phyloP scores from a whole-genome alignment of 2,888 invertebrate species.

The Coelogynopora nodosa region DNA sequence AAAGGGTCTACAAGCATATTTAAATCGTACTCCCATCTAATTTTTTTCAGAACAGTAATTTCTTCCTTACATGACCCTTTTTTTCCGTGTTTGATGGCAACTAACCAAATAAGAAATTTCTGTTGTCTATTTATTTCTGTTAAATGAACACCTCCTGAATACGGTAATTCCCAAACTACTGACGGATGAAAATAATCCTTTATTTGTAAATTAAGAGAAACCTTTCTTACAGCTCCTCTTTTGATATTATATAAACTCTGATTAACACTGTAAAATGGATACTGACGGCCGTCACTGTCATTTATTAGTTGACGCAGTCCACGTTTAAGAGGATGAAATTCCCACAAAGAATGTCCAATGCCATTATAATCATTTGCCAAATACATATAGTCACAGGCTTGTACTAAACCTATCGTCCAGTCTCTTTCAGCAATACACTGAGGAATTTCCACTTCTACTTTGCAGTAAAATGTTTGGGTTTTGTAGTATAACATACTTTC shows the following conservation, averaged over 20 bases:
- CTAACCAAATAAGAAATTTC: constrained; percentile 46
- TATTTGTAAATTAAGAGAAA: constrained; percentile 41
- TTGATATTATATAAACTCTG: constrained; percentile 45
- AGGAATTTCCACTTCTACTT: constrained; percentile 45
- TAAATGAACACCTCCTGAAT: constrained; percentile 43
- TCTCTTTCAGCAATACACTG: constrained; percentile 42
- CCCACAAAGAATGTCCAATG: constrained; percentile 44
- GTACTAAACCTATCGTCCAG: constrained; percentile 47
- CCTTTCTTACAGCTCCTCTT: constrained; percentile 43
- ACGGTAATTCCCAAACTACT: constrained; percentile 47
- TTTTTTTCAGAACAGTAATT: constrained; percentile 42
- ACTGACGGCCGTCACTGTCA: constrained; percentile 45
- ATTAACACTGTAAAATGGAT: constrained; percentile 47
- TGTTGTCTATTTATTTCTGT: constrained; percentile 44
- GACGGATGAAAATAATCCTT: constrained; percentile 47
- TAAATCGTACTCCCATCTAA: constrained; percentile 45
- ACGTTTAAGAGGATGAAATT: constrained; percentile 46
- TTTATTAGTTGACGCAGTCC: constrained; percentile 44
- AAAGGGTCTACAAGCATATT: constrained; percentile 44
- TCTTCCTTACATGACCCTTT: constrained; percentile 36
- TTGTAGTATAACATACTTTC: constrained; percentile 46
- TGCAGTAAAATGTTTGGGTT: constrained; percentile 46
- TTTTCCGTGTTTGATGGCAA: constrained; percentile 45
- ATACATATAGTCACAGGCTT: constrained; percentile 46
- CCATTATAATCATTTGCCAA: constrained; percentile 46